Percentiles rank a stretch among this genome's conserved stretches.
Conservation (phyloP, 2,113 vertebrate genomes). For the Danionella cerebrum region DNA sequence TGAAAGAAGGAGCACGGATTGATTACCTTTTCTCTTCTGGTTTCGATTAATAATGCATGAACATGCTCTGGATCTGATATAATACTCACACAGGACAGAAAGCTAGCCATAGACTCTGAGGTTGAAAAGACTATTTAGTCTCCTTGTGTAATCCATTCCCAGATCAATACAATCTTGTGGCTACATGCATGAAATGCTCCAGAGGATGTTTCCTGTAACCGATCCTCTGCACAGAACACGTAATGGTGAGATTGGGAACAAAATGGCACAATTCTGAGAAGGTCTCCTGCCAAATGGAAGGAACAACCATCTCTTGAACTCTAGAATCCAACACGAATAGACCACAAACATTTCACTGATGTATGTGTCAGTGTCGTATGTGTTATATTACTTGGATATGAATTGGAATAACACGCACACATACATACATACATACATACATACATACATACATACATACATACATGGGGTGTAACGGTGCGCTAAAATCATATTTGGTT, state of each 20-base stretch:
- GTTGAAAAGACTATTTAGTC: neutral
- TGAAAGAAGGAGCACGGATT: neutral
- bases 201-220: neutral
- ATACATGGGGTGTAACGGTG: no score
- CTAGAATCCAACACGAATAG: no score
- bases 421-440: no score
- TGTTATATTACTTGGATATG: no score
- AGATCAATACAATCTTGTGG: neutral
- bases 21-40: slow-evolving; percentile 1
- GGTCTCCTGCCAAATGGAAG: no score
- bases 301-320: no score
- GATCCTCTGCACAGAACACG: neutral
- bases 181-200: neutral
- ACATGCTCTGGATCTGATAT: neutral
- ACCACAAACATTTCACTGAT: no score
- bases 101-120: neutral
- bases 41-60: slow-evolving; percentile 21
- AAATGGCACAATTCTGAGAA: no score
- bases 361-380: no score
- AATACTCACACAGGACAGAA: slow-evolving; percentile 18
- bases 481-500: no score
- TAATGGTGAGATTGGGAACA: neutral
- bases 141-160: neutral
- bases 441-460: no score
- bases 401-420: no score